Evolutionary conservation across 2,113 vertebrate genomes (phyloP).

Genomic region (Eptesicus fuscus): DNA sequence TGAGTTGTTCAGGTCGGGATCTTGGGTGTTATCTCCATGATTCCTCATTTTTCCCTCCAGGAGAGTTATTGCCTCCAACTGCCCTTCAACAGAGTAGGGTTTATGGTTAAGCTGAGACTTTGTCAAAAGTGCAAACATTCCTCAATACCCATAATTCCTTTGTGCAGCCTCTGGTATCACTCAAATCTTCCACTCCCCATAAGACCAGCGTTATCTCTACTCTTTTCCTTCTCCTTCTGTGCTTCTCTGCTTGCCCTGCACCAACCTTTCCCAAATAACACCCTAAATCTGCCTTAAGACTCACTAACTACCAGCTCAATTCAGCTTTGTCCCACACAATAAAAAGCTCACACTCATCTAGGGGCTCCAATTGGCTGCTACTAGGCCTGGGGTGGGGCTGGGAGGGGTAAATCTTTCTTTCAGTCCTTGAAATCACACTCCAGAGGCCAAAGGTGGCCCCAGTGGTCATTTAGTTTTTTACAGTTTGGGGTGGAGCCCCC

Average conservation of each 20-base stretch:
- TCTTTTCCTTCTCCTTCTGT: background rate
- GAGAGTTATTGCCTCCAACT: background rate
- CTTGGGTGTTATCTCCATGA: fast-evolving
- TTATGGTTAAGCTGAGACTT: background rate
- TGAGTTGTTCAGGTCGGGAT: background rate
- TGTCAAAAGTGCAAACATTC: background rate
- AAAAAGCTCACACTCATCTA: background rate
- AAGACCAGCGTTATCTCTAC: too few relatives aligned
- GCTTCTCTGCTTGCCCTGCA: background rate
- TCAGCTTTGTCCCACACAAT: background rate
- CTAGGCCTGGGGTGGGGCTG: background rate
- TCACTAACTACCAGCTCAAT: background rate
- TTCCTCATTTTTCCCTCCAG: background rate
- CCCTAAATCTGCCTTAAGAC: background rate
- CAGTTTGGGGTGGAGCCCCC: background rate
- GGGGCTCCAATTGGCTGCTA: background rate
- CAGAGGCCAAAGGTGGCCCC: background rate
- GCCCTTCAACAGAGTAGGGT: background rate
- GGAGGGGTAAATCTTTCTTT: background rate
- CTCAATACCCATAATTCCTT: background rate
- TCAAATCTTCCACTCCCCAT: background rate
- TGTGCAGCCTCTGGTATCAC: background rate
- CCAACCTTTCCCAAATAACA: background rate
- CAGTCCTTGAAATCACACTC: background rate
- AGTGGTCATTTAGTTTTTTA: background rate